phyloP scores from a whole-genome alignment of 2,797 vertebrate genomes.

The Oreortyx pictus region DNA sequence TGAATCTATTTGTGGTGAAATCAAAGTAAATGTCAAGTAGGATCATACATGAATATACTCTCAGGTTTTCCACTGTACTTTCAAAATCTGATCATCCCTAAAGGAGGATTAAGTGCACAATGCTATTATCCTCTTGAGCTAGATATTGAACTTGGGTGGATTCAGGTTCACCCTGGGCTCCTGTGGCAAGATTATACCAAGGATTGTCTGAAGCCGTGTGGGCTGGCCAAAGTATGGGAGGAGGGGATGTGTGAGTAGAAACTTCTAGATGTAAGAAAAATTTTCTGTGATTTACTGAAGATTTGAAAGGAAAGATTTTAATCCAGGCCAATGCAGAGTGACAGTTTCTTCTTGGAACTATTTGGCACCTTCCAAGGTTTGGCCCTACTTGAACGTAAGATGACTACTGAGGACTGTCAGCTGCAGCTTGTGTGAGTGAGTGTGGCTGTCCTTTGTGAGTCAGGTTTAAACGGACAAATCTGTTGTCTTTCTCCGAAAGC shows the following conservation, averaged over 20 bases:
- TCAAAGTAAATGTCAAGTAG: slow-evolving; percentile 70
- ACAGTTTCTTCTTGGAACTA: not conserved
- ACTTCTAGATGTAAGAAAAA: not conserved
- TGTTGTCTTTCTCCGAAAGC: not conserved
- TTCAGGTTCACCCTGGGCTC: not conserved
- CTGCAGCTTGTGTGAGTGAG: not conserved
- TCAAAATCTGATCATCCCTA: slow-evolving; percentile 48
- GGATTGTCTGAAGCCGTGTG: not conserved
- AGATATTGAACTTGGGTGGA: not conserved
- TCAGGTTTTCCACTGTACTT: slow-evolving; percentile 46
- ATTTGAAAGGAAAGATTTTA: not conserved
- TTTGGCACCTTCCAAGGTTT: not conserved
- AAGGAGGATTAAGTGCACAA: slow-evolving; percentile 56
- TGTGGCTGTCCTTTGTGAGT: not conserved
- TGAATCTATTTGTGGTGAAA: slow-evolving; percentile 58
- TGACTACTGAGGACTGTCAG: not conserved
- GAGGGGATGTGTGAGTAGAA: not conserved
- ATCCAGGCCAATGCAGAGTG: not conserved
- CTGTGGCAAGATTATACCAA: not conserved
- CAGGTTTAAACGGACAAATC: not conserved
- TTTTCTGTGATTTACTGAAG: not conserved
- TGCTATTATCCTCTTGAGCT: slow-evolving; percentile 53
- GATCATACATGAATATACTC: slow-evolving; percentile 11
- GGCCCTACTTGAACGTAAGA: not conserved
- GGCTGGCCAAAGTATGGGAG: not conserved